Evolutionary conservation across 1,140 invertebrate genomes (phyloP), one percentile per base, ranked within the genome.

Genomic region (Drosophila ercepeae): DNA sequence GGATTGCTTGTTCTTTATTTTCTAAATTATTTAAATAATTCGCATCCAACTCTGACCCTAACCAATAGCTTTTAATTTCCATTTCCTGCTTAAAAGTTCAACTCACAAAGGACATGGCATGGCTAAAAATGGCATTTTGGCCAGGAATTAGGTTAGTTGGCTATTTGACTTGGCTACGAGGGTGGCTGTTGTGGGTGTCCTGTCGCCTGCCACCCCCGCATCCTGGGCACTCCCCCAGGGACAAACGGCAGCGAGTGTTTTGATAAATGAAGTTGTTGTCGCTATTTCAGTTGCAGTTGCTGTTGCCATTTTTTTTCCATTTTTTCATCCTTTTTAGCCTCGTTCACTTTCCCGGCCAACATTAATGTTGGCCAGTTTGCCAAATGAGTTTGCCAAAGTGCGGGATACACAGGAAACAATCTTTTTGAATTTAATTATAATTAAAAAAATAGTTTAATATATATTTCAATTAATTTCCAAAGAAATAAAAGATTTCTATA

Each of bases 201-300:
- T 39, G 36, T 39, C 29, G 4, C 29, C 29, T 32, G 8, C 29
- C n/a, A n/a, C n/a, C n/a, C 36, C 25, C 13, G 8, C 18, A 14
- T 27, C 27, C 27, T 2, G 25, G 25, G 25, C 7, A 27, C 27
- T n/a, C 4, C 18, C 19, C 18, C 9, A 9, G 32, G 55, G 34
- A 39, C 36, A 14, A 39, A 27, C 23, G 69, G 29, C 27, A 41
- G 34, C 18, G 48, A 79, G 79, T 67, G 61, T 81, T 79, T 84
- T 84, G 81, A 84, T 86, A 81, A 81, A 88, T 84, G 55, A 88
- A 77, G 82, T 73, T 86, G 75, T 75, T 65, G 75, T 76, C 77
- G 71, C 61, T 65, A 36, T 78, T 79, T 53, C 50, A 70, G 69
- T 69, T 61, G 29, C 51, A 74, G 54, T 53, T 55, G 44, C 65